phyloP scores from a whole-genome alignment of 2,797 vertebrate species.

The Tiaroga cobitis region DNA sequence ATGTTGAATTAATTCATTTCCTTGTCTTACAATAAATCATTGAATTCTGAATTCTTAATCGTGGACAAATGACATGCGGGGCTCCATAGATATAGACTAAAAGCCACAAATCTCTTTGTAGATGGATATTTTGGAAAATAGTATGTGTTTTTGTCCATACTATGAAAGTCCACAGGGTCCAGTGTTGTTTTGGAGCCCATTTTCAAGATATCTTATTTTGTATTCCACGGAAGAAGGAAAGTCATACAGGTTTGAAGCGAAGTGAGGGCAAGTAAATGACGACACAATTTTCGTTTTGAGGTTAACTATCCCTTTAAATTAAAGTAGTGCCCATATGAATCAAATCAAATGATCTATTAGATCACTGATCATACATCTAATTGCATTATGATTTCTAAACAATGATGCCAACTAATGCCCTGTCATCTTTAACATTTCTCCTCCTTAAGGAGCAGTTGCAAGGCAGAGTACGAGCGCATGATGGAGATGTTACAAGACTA shows the following conservation, averaged over 20 bases:
- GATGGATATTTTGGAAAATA: not conserved
- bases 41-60: not conserved
- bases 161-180: too few species aligned
- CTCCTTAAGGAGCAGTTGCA: slow-evolving; percentile 62
- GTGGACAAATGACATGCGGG: too few species aligned
- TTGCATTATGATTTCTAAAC: slow-evolving; percentile 13
- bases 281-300: not conserved
- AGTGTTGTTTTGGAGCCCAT: not conserved
- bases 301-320: not conserved
- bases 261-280: not conserved
- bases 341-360: not conserved
- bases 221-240: not conserved
- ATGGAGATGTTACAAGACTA: slow-evolving; percentile 82
- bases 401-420: slow-evolving; percentile 37
- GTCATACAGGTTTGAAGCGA: not conserved
- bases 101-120: not conserved
- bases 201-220: not conserved
- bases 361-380: not conserved
- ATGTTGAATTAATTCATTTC: not conserved
- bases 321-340: slow-evolving; percentile 5
- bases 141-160: not conserved
- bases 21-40: not conserved
- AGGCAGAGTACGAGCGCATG: slow-evolving; percentile 73
- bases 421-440: slow-evolving; percentile 47
- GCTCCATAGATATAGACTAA: not conserved